Conservation (phyloP, 2,797 vertebrate species). For the Gorsachius magnificus region DNA sequence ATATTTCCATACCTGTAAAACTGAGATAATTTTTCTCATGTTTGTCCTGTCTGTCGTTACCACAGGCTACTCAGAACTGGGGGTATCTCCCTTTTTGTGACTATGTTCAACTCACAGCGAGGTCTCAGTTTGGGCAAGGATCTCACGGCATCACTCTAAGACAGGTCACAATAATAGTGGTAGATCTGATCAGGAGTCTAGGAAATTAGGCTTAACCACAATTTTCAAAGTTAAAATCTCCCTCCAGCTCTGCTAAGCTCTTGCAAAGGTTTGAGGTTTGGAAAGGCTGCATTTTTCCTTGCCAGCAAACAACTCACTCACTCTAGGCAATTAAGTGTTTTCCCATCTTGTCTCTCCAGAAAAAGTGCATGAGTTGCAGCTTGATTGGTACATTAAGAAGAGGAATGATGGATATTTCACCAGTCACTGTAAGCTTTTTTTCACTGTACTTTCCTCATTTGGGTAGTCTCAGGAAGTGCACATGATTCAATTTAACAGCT, state of each 20-base stretch:
- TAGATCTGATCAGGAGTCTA: neutral
- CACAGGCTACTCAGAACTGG: neutral
- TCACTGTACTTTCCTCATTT: neutral
- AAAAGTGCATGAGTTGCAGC: neutral
- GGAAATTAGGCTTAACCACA: neutral
- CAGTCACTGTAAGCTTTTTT: neutral
- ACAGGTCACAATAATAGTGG: neutral
- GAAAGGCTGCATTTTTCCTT: neutral
- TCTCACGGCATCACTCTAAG: neutral
- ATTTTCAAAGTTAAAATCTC: neutral
- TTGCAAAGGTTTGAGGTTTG: neutral
- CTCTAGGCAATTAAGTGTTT: neutral
- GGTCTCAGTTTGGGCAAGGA: neutral
- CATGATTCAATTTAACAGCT: slow-evolving; percentile 26
- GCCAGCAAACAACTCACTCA: neutral
- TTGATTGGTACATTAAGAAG: neutral
- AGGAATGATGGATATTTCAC: neutral
- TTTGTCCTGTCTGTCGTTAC: neutral
- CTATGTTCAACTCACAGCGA: neutral
- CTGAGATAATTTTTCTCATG: neutral
- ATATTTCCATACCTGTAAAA: neutral
- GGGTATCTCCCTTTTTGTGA: neutral
- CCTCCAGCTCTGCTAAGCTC: neutral
- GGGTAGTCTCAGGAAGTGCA: neutral
- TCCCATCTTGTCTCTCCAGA: neutral